These are phyloP conservation scores for Drosophila ohnishii DNA, from an alignment of 1,140 invertebrate species.

Conservation along the genomic window DNA sequence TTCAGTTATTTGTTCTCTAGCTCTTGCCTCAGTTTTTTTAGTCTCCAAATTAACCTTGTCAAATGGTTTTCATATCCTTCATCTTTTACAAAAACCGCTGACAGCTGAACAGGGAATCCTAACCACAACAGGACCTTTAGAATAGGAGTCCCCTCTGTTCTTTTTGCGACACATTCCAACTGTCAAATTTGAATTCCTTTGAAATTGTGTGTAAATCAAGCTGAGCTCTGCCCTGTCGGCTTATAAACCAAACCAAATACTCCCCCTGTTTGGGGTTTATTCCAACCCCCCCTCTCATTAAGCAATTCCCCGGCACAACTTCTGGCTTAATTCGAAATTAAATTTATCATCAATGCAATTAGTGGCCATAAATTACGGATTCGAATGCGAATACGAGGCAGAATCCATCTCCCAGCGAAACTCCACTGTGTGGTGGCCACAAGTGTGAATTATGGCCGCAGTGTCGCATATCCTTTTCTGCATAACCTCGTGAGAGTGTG, in stretches of 20 bases:
- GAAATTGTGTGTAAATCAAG: slow-evolving; percentile 67
- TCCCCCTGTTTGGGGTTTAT: background rate
- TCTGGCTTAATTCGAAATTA: slow-evolving; percentile 75
- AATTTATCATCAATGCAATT: slow-evolving; percentile 77
- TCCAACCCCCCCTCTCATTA: slow-evolving; percentile 13
- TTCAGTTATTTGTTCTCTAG: background rate
- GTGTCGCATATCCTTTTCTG: slow-evolving; percentile 55
- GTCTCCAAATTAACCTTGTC: slow-evolving; percentile 11
- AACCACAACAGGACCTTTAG: background rate
- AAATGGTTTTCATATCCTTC: background rate
- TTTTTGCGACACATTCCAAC: slow-evolving; percentile 1
- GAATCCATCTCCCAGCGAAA: slow-evolving; percentile 10
- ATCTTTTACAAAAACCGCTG: slow-evolving; percentile 13
- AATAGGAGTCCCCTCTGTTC: background rate
- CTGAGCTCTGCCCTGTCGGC: slow-evolving; percentile 49
- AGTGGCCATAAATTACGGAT: slow-evolving; percentile 74
- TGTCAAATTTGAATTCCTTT: slow-evolving; percentile 17
- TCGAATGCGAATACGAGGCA: background rate
- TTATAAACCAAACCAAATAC: slow-evolving; percentile 11
- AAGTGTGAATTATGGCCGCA: slow-evolving; percentile 76
- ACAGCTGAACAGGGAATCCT: slow-evolving; percentile 61
- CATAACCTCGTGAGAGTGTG: slow-evolving; percentile 19
- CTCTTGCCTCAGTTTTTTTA: slow-evolving; percentile 33
- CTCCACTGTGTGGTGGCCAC: slow-evolving; percentile 54
- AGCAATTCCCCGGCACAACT: background rate